A percentile compares a stretch with the other conserved stretches of the same genome.
Conservation (phyloP, 2,113 vertebrate species). For the Engystomops pustulosus region DNA sequence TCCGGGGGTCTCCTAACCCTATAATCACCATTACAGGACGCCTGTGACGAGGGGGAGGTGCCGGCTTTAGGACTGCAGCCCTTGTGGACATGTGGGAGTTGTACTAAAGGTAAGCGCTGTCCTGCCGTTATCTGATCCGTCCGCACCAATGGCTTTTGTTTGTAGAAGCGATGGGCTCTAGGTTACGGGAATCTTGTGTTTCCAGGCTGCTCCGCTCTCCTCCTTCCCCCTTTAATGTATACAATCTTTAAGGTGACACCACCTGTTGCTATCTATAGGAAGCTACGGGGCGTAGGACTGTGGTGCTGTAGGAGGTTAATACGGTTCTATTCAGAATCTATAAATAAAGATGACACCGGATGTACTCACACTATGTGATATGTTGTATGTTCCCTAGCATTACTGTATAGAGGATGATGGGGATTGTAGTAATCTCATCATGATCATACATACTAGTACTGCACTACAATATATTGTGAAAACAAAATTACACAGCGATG, state of each 20-base stretch:
- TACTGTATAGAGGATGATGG: background rate
- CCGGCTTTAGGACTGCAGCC: slow-evolving; percentile 8
- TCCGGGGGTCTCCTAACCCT: slow-evolving; percentile 32
- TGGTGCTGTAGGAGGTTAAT: background rate
- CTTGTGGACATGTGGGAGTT: slow-evolving; percentile 26
- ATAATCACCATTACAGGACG: background rate
- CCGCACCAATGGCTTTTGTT: slow-evolving; percentile 32
- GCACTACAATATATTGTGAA: too few relatives aligned
- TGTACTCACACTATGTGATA: background rate
- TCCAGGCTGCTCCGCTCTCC: slow-evolving; percentile 8
- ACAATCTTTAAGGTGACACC: background rate
- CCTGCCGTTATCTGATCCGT: slow-evolving; percentile 19
- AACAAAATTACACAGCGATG: too few relatives aligned
- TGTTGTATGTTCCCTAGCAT: background rate
- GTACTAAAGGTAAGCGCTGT: slow-evolving; percentile 39
- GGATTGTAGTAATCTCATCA: background rate
- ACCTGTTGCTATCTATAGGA: background rate
- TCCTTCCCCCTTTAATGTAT: slow-evolving; percentile 35
- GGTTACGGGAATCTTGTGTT: slow-evolving; percentile 51
- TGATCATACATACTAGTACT: background rate
- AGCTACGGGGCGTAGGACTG: background rate
- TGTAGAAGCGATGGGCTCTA: slow-evolving; percentile 16
- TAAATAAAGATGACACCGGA: background rate
- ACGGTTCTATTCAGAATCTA: background rate
- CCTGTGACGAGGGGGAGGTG: background rate